These are phyloP conservation scores for Sciurus carolinensis DNA, from an alignment of 2,797 vertebrate genomes.

Conservation along the genomic window DNA sequence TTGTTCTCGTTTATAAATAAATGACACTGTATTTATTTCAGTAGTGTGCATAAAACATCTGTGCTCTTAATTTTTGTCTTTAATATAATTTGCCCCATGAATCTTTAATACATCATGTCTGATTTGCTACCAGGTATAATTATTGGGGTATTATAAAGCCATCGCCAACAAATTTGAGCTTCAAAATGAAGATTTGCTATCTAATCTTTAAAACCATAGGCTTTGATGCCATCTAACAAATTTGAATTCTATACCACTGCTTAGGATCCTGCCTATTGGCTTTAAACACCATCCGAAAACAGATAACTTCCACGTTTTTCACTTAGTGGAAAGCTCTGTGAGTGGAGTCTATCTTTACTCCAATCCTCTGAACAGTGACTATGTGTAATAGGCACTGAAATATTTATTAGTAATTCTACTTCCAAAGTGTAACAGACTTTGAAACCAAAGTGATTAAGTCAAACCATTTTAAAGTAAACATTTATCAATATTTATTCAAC, in stretches of 20 bases:
- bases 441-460: constrained; percentile 37
- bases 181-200: constrained; percentile 19
- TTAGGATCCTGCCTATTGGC: background rate
- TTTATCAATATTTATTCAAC: constrained; percentile 34
- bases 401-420: constrained; percentile 6
- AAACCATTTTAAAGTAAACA: constrained; percentile 36
- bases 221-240: background rate
- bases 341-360: background rate
- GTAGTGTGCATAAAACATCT: constrained; percentile 43
- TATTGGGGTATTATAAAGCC: constrained; percentile 44
- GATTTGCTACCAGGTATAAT: constrained; percentile 50
- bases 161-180: constrained; percentile 48
- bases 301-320: background rate
- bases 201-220: background rate
- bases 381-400: background rate
- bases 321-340: background rate
- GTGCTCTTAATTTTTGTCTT: constrained; percentile 40
- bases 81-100: constrained; percentile 30
- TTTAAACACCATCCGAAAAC: background rate
- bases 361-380: constrained; percentile 9
- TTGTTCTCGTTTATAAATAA: constrained; percentile 81
- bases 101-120: constrained; percentile 51
- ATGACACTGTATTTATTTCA: constrained; percentile 74
- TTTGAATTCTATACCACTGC: background rate
- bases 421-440: background rate